Evolutionary conservation across 2,888 invertebrate genomes (phyloP), one percentile per base, ranked within the genome.

Genomic region (Tiphia femorata): DNA sequence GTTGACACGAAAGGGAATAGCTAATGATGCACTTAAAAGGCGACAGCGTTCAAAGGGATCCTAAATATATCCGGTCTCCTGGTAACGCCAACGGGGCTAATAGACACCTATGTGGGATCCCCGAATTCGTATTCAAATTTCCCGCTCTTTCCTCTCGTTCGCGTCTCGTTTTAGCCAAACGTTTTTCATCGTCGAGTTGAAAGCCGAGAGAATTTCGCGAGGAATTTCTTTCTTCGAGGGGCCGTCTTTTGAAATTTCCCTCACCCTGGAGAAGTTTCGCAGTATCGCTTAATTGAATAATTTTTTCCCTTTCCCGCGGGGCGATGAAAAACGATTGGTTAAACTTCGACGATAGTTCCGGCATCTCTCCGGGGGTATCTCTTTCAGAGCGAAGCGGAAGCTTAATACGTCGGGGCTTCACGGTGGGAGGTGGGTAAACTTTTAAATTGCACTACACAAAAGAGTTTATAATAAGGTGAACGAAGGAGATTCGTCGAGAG

Each of bases 1-100:
- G 33, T 40, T 27, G 43, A 44, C 56, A 58, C 47, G 54, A 71
- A 70, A 71, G 68, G 49, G 70, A 71, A 71, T 71, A 58, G 56
- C 47, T 66, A 71, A 70, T 60, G 70, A 70, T 57, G 71, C 62
- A 65, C 70, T 70, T 63, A 68, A 71, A 70, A 62, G 67, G 62
- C 55, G 33, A 41, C 41, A n/a, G 50, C 44, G 61, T 53, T 67
- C 70, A 67, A 61, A 70, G 64, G 40, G 37, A 46, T 38, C 50
- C 57, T 64, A 67, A 65, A 70, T 67, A 63, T 57, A 57, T 55
- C 55, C 54, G 41, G 33, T 23, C 20, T n/a, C n/a, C n/a, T n/a
- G n/a, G 42, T 25, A 43, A 52, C 33, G 33, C 42, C 52, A 54
- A 41, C 33, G 57, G 35, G 25, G 38, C 42, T 65, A 68, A 68